phyloP scores from a whole-genome alignment of 2,113 vertebrate species.

The Axis porcinus region DNA sequence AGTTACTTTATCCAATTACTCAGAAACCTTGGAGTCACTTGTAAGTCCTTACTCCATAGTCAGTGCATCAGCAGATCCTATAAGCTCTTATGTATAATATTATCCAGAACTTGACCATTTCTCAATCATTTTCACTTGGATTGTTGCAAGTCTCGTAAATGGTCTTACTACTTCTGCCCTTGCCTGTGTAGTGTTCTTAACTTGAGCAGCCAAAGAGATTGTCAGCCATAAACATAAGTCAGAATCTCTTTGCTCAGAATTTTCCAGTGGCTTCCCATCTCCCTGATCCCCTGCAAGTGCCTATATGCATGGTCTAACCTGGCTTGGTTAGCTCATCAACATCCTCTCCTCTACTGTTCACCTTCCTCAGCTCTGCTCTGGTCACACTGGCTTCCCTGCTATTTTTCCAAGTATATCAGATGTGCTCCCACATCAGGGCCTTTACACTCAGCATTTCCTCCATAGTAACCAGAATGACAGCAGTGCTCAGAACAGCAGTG shows the following conservation, averaged over 20 bases:
- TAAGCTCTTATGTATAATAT: neutral
- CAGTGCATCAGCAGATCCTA: neutral
- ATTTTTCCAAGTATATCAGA: neutral
- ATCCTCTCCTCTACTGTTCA: neutral
- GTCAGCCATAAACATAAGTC: neutral
- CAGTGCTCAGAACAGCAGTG: neutral
- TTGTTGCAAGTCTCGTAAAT: conserved; percentile 17
- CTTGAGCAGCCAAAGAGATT: neutral
- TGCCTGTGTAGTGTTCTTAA: neutral
- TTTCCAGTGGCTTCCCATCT: neutral
- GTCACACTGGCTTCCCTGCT: neutral
- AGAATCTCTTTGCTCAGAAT: neutral
- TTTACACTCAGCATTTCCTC: neutral
- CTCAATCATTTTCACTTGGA: conserved; percentile 22
- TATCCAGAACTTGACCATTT: neutral
- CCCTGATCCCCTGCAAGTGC: neutral
- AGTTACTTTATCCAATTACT: conserved; percentile 7
- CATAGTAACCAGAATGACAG: neutral
- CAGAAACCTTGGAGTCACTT: neutral
- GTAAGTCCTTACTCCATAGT: neutral
- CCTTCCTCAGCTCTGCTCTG: neutral
- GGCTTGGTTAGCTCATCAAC: neutral
- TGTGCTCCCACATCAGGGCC: neutral
- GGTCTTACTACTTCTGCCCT: neutral
- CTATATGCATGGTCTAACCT: neutral